Evolutionary conservation across 1,140 invertebrate genomes (phyloP).

Genomic region (Paraescarpia echinospica): DNA sequence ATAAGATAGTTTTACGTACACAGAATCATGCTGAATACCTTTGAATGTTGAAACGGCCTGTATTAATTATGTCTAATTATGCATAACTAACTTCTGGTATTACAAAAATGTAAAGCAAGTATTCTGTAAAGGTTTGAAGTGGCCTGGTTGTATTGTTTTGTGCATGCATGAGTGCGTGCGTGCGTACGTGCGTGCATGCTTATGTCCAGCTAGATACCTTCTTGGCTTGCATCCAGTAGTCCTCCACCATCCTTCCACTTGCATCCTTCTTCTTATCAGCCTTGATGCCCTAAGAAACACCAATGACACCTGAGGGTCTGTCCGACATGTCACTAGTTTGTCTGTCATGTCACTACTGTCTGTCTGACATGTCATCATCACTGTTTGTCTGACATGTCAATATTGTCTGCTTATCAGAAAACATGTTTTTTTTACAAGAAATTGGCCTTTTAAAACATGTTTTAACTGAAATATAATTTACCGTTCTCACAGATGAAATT

Average conservation of each 20-base stretch:
- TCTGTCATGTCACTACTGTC: background rate
- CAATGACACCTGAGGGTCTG: background rate
- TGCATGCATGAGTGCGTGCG: background rate
- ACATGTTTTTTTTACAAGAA: no score
- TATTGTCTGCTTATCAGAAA: background rate
- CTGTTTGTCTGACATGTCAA: background rate
- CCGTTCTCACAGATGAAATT: no score
- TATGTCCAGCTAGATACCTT: slow-evolving; percentile 40
- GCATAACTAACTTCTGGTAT: no score
- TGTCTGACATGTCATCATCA: background rate
- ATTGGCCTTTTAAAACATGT: no score
- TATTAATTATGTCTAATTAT: no score
- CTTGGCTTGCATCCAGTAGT: slow-evolving; percentile 56
- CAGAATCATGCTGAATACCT: no score
- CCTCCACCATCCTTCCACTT: slow-evolving; percentile 51
- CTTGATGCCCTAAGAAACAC: slow-evolving; percentile 47
- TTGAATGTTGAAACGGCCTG: no score
- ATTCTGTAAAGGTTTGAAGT: no score
- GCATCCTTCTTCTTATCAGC: slow-evolving; percentile 52
- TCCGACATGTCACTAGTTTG: background rate
- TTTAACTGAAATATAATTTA: no score
- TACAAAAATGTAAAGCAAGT: no score
- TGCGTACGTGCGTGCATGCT: background rate
- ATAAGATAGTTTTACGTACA: no score
- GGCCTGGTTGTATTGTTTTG: no score